phyloP scores from a whole-genome alignment of 2,113 vertebrate species.

The Xiphophorus couchianus region DNA sequence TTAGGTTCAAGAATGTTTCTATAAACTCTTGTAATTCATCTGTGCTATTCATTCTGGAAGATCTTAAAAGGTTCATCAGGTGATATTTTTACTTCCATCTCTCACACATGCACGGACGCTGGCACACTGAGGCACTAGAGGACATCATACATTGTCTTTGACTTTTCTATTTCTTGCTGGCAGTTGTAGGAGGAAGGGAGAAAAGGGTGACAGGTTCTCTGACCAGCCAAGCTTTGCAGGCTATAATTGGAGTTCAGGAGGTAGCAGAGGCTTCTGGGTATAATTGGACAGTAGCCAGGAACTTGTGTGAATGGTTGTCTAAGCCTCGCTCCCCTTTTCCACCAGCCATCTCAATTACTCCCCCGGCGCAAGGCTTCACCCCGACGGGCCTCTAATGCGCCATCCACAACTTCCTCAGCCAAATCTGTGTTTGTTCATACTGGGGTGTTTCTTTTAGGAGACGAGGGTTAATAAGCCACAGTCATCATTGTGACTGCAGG shows the following conservation, averaged over 20 bases:
- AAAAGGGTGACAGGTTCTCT: constrained; percentile 67
- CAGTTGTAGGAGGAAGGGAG: constrained; percentile 21
- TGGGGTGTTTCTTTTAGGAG: not conserved
- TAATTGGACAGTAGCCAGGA: constrained; percentile 76
- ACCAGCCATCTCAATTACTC: constrained; percentile 71
- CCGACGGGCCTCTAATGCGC: constrained; percentile 40
- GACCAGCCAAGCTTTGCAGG: constrained; percentile 63
- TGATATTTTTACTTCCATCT: constrained; percentile 3
- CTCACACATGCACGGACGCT: not conserved
- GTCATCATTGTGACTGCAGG: not conserved
- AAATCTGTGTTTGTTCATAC: constrained; percentile 13
- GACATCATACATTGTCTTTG: constrained; percentile 63
- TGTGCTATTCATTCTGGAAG: not conserved
- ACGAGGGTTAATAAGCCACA: constrained; percentile 26
- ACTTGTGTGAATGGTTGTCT: constrained; percentile 61
- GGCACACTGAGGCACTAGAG: constrained; percentile 33
- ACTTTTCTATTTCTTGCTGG: constrained; percentile 59
- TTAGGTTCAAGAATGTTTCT: not conserved
- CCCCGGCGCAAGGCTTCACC: constrained; percentile 53
- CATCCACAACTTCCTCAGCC: constrained; percentile 43
- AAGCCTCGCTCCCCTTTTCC: constrained; percentile 52
- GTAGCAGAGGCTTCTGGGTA: constrained; percentile 53
- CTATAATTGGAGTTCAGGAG: constrained; percentile 77
- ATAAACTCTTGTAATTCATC: not conserved
- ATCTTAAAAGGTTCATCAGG: constrained; percentile 12